Percentiles rank a stretch among this genome's conserved stretches.
Conservation (phyloP, 1,140 invertebrate species). For the Reticulitermes speratus region DNA sequence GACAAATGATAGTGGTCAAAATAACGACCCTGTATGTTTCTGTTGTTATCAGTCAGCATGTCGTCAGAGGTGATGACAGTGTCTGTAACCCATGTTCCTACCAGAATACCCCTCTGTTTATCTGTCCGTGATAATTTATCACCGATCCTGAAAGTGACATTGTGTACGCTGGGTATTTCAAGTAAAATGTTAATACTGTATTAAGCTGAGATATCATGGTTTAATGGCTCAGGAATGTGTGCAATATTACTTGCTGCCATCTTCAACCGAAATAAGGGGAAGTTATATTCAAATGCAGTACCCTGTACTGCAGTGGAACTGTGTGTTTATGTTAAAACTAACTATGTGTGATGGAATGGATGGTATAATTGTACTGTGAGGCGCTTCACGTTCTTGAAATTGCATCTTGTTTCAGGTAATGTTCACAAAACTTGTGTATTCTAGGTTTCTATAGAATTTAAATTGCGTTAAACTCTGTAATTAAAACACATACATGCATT, state of each 20-base stretch:
- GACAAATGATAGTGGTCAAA: too few species aligned
- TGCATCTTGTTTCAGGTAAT: too few species aligned
- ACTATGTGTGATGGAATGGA: too few species aligned
- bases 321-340: too few species aligned
- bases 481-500: too few species aligned
- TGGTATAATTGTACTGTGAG: too few species aligned
- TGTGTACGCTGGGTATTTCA: neutral
- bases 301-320: too few species aligned
- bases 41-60: neutral
- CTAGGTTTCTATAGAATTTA: too few species aligned
- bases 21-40: neutral
- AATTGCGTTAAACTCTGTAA: too few species aligned
- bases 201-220: neutral
- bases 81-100: neutral
- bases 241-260: slow-evolving; percentile 9
- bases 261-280: neutral
- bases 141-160: neutral
- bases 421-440: too few species aligned
- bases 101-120: neutral
- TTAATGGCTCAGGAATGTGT: neutral
- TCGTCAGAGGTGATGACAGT: neutral
- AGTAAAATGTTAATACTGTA: neutral
- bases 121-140: neutral
- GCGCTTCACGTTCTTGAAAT: too few species aligned
- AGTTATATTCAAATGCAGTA: neutral